Base-by-base conservation (phyloP, 2,797 vertebrate species). In the Gadopsis bispinosus region DNA sequence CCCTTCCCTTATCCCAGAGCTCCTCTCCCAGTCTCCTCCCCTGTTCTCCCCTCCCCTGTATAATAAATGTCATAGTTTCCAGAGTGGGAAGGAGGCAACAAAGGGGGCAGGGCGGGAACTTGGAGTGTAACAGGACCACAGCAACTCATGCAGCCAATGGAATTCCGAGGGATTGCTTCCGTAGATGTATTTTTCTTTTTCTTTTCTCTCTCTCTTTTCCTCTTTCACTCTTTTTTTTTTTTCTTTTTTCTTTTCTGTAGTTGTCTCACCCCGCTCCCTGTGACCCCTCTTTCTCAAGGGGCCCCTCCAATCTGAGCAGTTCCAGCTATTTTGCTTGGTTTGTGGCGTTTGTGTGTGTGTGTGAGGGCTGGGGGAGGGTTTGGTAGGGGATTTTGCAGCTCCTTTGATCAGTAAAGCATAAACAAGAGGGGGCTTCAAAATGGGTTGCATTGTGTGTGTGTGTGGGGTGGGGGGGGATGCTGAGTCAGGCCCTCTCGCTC, bases 321-420 rank as follows among this genome's bases (percentile, higher is more conserved):
- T 93, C 92, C 90, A 94, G 92, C 94, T 93, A 89, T 95, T 96
- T 96, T 96, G 94, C 92, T 95, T 92, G 85, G 89, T 90, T 83
- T 83, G 88, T 83, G 80, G 84, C 86, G 84, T 85, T 75, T 77
- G 72, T 62, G 67, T 69, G 76, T 63, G 80, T 55, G 81, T 75
- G 87, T 73, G 83, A 79, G 92, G 83, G 83, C 51, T 68, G 86
- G 83, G 85, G 91, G 90, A 77, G 90, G 84, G 90, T 88, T 91
- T 39, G 75, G 90, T 88, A 78, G 87, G 90, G 95, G 95, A 94
- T 95, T 95, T 96, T 93, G 95, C 94, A 95, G 93, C 75, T 95
- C 91, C 96, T 97, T 97, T 97, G 96, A 97, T 97, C 96, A 97
- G 93, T 95, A 97, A 95, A 97, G 95, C 95, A 96, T 96, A 97